A percentile compares a stretch with the other conserved stretches of the same genome.
These are phyloP conservation scores for Crenichthys baileyi DNA, from an alignment of 2,797 vertebrate species.

Conservation along the genomic window DNA sequence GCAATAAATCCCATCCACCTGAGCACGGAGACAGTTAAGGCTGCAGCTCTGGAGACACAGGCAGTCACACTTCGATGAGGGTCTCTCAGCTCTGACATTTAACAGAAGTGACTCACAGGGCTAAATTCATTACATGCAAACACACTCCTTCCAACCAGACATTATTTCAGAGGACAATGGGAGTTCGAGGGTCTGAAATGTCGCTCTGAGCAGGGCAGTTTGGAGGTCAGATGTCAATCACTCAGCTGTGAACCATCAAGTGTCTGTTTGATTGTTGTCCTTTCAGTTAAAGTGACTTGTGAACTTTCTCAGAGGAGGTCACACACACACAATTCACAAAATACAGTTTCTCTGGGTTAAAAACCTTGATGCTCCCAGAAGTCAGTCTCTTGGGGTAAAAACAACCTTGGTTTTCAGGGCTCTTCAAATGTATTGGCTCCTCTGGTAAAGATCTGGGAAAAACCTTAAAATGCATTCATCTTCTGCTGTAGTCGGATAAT, in stretches of 20 bases:
- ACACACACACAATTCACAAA: not conserved
- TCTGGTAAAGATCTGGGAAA: not conserved
- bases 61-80: conserved; percentile 15
- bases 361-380: not conserved
- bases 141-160: conserved; percentile 1
- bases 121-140: conserved; percentile 27
- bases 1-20: not conserved
- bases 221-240: conserved; percentile 26
- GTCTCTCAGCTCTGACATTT: conserved; percentile 41
- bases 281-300: conserved; percentile 32
- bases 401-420: not conserved
- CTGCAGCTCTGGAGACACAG: not conserved
- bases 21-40: not conserved
- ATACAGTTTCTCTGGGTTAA: conserved; percentile 4
- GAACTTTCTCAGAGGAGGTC: conserved; percentile 6
- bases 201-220: not conserved
- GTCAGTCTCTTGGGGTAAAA: conserved; percentile 10
- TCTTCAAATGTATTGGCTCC: not conserved
- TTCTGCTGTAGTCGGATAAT: not conserved
- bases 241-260: conserved; percentile 29
- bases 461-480: not conserved
- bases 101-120: conserved; percentile 33
- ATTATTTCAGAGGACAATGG: conserved; percentile 31
- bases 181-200: conserved; percentile 18
- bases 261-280: conserved; percentile 29